Percentiles rank a stretch among this genome's conserved stretches.
Conservation (phyloP, 2,113 vertebrate genomes). For the Argyrosomus japonicus region DNA sequence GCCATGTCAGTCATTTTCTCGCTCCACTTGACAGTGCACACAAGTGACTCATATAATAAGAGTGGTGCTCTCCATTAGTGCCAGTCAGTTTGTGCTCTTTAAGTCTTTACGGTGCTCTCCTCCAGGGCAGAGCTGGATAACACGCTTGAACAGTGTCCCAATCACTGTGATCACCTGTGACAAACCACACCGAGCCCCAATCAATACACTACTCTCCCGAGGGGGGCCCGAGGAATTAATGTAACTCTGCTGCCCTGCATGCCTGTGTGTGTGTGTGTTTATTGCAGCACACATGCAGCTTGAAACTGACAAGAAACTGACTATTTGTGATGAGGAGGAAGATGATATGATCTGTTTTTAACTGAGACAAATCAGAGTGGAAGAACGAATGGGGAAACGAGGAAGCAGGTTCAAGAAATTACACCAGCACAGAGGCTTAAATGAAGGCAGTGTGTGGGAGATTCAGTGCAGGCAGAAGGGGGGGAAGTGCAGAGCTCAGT, state of each 20-base stretch:
- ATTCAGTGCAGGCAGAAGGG: conserved; percentile 18
- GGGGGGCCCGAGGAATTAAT: conserved; percentile 58
- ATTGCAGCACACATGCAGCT: background rate
- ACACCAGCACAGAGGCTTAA: conserved; percentile 26
- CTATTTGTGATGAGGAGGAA: background rate
- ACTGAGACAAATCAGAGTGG: background rate
- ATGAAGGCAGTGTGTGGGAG: conserved; percentile 65
- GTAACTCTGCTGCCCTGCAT: conserved; percentile 41
- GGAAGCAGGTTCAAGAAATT: conserved; percentile 18
- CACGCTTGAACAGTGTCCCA: conserved; percentile 73
- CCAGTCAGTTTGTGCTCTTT: conserved; percentile 68
- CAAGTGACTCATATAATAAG: conserved; percentile 59
- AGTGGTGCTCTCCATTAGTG: conserved; percentile 68
- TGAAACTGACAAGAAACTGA: background rate
- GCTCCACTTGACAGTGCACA: conserved; percentile 34
- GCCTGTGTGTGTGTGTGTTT: conserved; percentile 19
- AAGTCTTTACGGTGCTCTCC: conserved; percentile 53
- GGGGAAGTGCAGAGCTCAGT: conserved; percentile 40
- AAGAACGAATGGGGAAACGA: conserved; percentile 11
- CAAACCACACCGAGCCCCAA: conserved; percentile 71
- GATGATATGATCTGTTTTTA: background rate
- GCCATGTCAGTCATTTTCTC: conserved; percentile 36
- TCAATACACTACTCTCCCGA: conserved; percentile 67
- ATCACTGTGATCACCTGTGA: conserved; percentile 80
- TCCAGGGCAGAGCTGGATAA: conserved; percentile 60